Conservation (phyloP, 2,797 vertebrate species). For the Lutjanus campechanus region DNA sequence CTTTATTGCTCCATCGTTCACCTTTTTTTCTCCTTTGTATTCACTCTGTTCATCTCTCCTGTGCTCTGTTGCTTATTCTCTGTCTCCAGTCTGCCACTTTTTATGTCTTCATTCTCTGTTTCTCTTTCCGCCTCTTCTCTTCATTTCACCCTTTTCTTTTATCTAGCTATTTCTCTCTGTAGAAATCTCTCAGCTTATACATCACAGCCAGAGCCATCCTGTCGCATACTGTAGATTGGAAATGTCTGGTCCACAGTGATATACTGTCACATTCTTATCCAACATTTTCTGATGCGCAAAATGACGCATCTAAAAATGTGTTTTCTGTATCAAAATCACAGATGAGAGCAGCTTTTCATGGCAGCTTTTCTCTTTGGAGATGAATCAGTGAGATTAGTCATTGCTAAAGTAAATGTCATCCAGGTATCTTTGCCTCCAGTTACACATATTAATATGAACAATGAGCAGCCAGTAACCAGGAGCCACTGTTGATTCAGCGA, state of each 20-base stretch:
- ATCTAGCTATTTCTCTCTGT: neutral
- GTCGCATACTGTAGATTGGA: slow-evolving; percentile 15
- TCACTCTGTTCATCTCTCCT: slow-evolving; percentile 39
- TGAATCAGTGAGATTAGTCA: slow-evolving; percentile 28
- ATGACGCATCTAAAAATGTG: slow-evolving; percentile 7
- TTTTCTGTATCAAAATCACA: slow-evolving; percentile 2
- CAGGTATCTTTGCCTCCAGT: slow-evolving; percentile 12
- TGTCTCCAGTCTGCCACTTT: slow-evolving; percentile 12
- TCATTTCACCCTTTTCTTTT: slow-evolving; percentile 20
- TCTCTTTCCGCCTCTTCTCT: slow-evolving; percentile 14
- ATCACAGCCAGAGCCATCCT: slow-evolving; percentile 15
- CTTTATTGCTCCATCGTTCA: slow-evolving; percentile 41
- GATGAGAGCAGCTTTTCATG: neutral
- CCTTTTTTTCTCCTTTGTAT: slow-evolving; percentile 41
- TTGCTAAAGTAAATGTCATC: slow-evolving; percentile 16
- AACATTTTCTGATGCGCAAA: neutral
- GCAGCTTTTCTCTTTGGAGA: slow-evolving; percentile 8
- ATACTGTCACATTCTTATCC: slow-evolving; percentile 1
- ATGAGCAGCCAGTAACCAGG: slow-evolving; percentile 12
- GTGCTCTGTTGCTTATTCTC: slow-evolving; percentile 26
- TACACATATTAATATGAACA: slow-evolving; percentile 8
- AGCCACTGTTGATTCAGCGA: slow-evolving; percentile 19
- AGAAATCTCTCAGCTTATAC: slow-evolving; percentile 4
- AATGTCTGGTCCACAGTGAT: slow-evolving; percentile 11
- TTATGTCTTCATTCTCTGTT: slow-evolving; percentile 15